Base-by-base conservation (phyloP, 1,140 invertebrate genomes). In the Bombus turneri region DNA sequence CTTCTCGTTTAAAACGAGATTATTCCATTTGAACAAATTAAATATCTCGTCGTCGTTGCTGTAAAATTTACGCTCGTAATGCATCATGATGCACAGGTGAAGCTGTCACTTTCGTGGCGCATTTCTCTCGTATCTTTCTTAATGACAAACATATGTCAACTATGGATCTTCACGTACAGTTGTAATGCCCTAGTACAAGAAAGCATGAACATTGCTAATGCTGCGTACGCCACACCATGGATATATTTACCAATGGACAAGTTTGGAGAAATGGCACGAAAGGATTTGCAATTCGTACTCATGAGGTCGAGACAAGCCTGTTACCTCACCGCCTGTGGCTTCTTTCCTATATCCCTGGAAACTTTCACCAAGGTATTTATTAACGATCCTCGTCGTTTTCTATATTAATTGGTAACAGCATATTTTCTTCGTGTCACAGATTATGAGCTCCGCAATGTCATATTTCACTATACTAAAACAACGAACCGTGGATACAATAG, bases 381-480 rank as follows among this genome's bases (percentile, higher is more conserved):
- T 2, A 25, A 13, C 4, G 1, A 41, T 34, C 5, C 9, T 34
- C 15, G 9, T 12, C 28, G 28, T n/a, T 62, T 13, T 62, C 59
- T 62, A 62, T 10, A 41, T 41, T 53, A 74, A 64, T 34, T 18
- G 18, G n/a, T 18, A n/a, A 41, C 2, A 41, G 28, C 2, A 12
- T 31, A 10, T 53, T 34, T 18, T 10, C 8, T 10, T 37, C 34
- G 3, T 37, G 3, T 78, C 83, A 0, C 57, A 90, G 89, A 83
- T 90, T 31, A 31, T 89, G 47, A 87, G 89, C 62, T 87, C 80
- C 34, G 66, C 89, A 8, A 68, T 82, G 37, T 90, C 89, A 2
- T 90, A 90, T 66, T 90, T 89, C 64, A 73, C 89, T 0, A 28
- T 90, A 57, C 47, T 90, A 34, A 88, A 86, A 18, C 81, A 88